Evolutionary conservation across 1,140 invertebrate genomes (phyloP).

Genomic region (Drosophila lowei): DNA sequence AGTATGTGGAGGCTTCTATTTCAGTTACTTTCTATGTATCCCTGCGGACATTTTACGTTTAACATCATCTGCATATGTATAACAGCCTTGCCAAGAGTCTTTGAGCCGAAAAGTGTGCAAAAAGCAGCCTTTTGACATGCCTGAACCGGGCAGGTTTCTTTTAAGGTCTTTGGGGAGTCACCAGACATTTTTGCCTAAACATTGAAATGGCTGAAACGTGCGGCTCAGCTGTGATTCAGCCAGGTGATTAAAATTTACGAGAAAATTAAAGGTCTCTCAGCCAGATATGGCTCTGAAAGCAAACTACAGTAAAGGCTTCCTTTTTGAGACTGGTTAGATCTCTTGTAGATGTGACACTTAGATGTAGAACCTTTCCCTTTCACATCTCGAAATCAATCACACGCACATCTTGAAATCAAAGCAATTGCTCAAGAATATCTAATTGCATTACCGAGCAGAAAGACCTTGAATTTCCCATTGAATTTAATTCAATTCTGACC

Average conservation of each 20-base stretch:
- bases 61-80: slow-evolving; percentile 61
- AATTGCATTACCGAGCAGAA: slow-evolving; percentile 23
- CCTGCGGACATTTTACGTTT: slow-evolving; percentile 59
- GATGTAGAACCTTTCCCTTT: too few relatives aligned
- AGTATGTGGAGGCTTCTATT: slow-evolving; percentile 18
- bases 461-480: slow-evolving; percentile 26
- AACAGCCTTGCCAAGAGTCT: slow-evolving; percentile 15
- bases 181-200: neutral
- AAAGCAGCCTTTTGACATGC: slow-evolving; percentile 43
- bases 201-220: slow-evolving; percentile 36
- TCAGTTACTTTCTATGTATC: slow-evolving; percentile 57
- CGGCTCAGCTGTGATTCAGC: slow-evolving; percentile 14
- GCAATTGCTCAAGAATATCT: slow-evolving; percentile 8
- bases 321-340: too few relatives aligned
- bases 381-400: slow-evolving; percentile 11
- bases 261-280: too few relatives aligned
- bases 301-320: too few relatives aligned
- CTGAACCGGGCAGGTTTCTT: slow-evolving; percentile 14
- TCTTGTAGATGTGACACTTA: too few relatives aligned
- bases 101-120: slow-evolving; percentile 22
- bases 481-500: slow-evolving; percentile 45
- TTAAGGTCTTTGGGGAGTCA: slow-evolving; percentile 11
- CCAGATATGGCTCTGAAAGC: too few relatives aligned
- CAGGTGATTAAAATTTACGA: slow-evolving; percentile 30
- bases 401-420: slow-evolving; percentile 1